Evolutionary conservation across 1,140 invertebrate genomes (phyloP).

Genomic region (Caenorhabditis latens): DNA sequence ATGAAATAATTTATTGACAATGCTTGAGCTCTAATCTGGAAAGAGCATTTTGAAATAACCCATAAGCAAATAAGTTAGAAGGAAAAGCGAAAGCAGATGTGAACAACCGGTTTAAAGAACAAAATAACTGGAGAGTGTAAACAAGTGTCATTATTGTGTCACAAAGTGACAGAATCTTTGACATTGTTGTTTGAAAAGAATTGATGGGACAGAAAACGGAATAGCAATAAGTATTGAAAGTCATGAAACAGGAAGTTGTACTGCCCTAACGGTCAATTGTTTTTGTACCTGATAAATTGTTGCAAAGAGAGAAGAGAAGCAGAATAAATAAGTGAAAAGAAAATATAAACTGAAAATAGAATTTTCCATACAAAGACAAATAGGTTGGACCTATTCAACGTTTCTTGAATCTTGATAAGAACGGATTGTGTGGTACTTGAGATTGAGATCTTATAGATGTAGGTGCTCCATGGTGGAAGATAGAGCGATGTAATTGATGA

Average conservation of each 20-base stretch:
- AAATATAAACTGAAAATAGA: neutral
- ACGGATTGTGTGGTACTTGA: slow-evolving; percentile 11
- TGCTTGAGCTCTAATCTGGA: slow-evolving; percentile 13
- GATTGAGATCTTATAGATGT: slow-evolving; percentile 26
- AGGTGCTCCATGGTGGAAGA: slow-evolving; percentile 27
- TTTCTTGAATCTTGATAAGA: slow-evolving; percentile 7
- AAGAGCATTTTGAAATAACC: slow-evolving; percentile 24
- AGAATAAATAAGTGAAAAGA: neutral
- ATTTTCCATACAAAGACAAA: neutral
- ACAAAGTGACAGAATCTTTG: slow-evolving; percentile 31
- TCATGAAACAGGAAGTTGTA: slow-evolving; percentile 20
- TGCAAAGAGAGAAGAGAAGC: neutral
- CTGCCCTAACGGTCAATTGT: slow-evolving; percentile 23
- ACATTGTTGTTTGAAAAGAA: neutral
- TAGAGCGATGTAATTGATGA: slow-evolving; percentile 40
- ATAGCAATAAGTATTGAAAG: neutral
- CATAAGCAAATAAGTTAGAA: slow-evolving; percentile 34
- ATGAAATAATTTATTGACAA: neutral
- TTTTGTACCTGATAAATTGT: slow-evolving; percentile 47
- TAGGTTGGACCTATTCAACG: slow-evolving; percentile 23
- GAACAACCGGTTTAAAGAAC: slow-evolving; percentile 43
- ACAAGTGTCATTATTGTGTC: slow-evolving; percentile 35
- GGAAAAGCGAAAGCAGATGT: neutral
- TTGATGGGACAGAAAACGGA: neutral
- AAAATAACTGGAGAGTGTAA: slow-evolving; percentile 42